Conservation (phyloP, 2,888 invertebrate genomes). For the Branchipolynoe longqiensis region DNA sequence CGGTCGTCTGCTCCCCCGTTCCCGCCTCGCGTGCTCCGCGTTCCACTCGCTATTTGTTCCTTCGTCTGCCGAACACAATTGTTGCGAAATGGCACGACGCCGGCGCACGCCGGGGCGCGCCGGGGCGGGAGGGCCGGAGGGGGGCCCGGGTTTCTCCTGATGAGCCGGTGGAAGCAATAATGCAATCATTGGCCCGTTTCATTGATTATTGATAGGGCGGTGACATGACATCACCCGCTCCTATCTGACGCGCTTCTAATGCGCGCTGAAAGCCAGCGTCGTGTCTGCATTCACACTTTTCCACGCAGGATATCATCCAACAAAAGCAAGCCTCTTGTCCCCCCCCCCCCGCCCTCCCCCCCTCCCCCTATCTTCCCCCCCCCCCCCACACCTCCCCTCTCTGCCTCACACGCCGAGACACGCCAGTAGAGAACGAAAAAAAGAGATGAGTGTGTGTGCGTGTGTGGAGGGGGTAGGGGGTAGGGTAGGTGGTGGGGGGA, state of each 20-base stretch:
- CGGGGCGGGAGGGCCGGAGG: too few relatives aligned
- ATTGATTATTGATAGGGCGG: conserved; percentile 51
- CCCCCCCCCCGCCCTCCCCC: too few relatives aligned
- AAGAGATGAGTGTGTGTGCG: too few relatives aligned
- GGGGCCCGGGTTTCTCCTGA: too few relatives aligned
- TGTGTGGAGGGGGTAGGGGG: too few relatives aligned
- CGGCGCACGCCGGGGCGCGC: conserved; percentile 1
- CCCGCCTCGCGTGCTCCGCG: conserved; percentile 13
- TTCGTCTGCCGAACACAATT: conserved; percentile 48
- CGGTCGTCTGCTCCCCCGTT: not conserved
- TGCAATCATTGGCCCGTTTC: conserved; percentile 43
- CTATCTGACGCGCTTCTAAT: conserved; percentile 20
- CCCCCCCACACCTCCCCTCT: too few relatives aligned
- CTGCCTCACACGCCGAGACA: conserved; percentile 14
- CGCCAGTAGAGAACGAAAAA: not conserved
- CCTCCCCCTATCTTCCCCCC: too few relatives aligned
- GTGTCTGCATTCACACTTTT: conserved; percentile 46
- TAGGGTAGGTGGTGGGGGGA: too few relatives aligned
- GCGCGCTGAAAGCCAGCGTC: conserved; percentile 41
- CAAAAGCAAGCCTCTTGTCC: conserved; percentile 40
- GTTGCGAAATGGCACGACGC: conserved; percentile 37
- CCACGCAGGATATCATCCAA: conserved; percentile 34
- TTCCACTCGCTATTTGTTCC: conserved; percentile 35
- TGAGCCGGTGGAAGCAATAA: conserved; percentile 43
- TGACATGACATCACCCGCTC: conserved; percentile 48